Evolutionary conservation across 2,888 invertebrate species (phyloP), one percentile per base, ranked within the genome.

Genomic region (Odiellus spinosus): DNA sequence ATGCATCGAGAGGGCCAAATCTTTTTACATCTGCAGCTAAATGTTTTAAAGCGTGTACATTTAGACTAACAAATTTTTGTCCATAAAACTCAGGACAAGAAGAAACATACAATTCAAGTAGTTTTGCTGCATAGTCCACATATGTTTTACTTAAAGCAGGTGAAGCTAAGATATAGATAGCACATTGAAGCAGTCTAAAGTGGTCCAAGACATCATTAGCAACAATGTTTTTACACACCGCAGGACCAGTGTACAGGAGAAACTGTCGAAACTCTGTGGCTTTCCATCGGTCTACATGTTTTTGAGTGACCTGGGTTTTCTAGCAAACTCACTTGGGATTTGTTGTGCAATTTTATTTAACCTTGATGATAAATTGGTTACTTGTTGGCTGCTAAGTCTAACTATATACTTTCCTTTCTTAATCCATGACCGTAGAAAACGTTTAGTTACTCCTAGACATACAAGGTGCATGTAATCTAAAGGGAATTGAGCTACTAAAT

Each of bases 391-490:
- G 8, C 26, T 26, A 6, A 26, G 26, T 26, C 26, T 26, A 8
- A 26, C 26, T 26, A 26, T 26, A 8, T 6, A 26, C 11, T 26
- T 10, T 4, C 14, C 32, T n/a, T 32, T 32, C 21, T 46, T 41
- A 10, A 46, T 19, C 56, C 55, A 57, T 11, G 48, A 33, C 10
- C 15, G 11, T 10, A 56, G 40, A n/a, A 56, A 36, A 44, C 55
- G 54, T 40, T 47, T 47, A 40, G 50, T 42, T 4, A 61, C 58
- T 44, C 62, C 62, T 11, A 60, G 43, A 42, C 59, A 60, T 4
- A 59, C 56, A 6, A 58, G 51, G 45, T 63, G 61, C 62, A 63
- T 62, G 40, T 58, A 59, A 47, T 63, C 61, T 8, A 61, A 36
- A 10, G 58, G 56, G 51, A 62, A 56, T 39, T 55, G 50, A 12